Conservation (phyloP, 2,888 invertebrate genomes). For the Phragmatobia fuliginosa region DNA sequence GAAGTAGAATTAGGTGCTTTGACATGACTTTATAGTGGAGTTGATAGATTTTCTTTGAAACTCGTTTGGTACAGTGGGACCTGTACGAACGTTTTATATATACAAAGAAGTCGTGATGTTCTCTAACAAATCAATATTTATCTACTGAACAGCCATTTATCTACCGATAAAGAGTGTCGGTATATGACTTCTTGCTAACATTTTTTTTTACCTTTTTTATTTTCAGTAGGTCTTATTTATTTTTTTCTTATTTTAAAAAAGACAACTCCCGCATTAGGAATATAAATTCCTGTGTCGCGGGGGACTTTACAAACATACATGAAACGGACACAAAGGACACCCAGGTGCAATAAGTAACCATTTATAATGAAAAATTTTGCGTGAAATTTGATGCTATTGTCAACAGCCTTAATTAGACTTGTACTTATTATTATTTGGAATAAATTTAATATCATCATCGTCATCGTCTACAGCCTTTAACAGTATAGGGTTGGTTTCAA, state of each 20-base stretch:
- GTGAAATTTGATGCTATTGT: neutral
- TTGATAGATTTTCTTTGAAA: slow-evolving; percentile 81
- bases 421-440: no score
- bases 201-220: neutral
- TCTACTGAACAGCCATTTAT: slow-evolving; percentile 8
- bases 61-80: slow-evolving; percentile 53
- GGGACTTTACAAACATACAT: no score
- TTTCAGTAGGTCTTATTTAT: no score
- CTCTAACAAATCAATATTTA: slow-evolving; percentile 20
- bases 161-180: neutral
- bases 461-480: no score
- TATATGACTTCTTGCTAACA: neutral
- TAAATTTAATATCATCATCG: no score
- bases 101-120: slow-evolving; percentile 25
- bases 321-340: no score
- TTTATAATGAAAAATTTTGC: neutral
- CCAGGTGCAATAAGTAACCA: neutral
- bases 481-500: no score
- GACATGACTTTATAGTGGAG: slow-evolving; percentile 78
- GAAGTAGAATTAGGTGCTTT: slow-evolving; percentile 82
- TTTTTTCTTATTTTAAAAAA: no score
- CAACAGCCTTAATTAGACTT: no score
- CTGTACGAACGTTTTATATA: slow-evolving; percentile 31
- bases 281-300: no score
- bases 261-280: no score